phyloP scores from a whole-genome alignment of 2,888 invertebrate species.

The Drosophila recens region DNA sequence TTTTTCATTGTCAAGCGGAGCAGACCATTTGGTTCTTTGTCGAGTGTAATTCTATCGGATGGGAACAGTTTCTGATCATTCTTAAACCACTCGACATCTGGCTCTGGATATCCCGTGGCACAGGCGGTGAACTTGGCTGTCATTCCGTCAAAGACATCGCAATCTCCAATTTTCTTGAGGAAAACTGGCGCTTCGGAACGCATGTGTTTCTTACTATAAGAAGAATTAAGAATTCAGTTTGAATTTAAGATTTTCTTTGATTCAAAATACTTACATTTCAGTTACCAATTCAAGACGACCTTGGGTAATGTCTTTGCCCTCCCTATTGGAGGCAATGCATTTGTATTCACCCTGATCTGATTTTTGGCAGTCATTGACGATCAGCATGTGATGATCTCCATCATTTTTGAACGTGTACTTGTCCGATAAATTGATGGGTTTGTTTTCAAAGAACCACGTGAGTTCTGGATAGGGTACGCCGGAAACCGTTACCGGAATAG shows the following conservation, averaged over 20 bases:
- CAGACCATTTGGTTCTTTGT: conserved; percentile 90
- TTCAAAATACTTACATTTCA: conserved; percentile 89
- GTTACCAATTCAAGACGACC: conserved; percentile 92
- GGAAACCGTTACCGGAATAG: conserved; percentile 92
- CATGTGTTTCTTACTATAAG: conserved; percentile 88
- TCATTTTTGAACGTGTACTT: conserved; percentile 92
- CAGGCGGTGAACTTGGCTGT: conserved; percentile 97
- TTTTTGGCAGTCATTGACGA: conserved; percentile 89
- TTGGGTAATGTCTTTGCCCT: conserved; percentile 91
- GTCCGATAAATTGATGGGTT: conserved; percentile 88
- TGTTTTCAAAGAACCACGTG: conserved; percentile 94
- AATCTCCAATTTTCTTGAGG: conserved; percentile 95
- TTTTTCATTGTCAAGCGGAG: conserved; percentile 92
- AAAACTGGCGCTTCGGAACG: conserved; percentile 94
- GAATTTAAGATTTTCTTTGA: neutral
- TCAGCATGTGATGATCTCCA: conserved; percentile 92
- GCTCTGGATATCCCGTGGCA: conserved; percentile 94
- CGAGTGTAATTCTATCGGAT: conserved; percentile 92
- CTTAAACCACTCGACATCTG: conserved; percentile 94
- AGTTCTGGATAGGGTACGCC: conserved; percentile 94
- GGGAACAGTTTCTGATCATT: conserved; percentile 92
- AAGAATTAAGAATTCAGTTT: neutral
- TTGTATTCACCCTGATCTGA: conserved; percentile 91
- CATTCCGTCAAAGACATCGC: conserved; percentile 94
- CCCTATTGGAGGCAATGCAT: conserved; percentile 92